Evolutionary conservation across 2,113 vertebrate genomes (phyloP).

Genomic region (Aegypius monachus): DNA sequence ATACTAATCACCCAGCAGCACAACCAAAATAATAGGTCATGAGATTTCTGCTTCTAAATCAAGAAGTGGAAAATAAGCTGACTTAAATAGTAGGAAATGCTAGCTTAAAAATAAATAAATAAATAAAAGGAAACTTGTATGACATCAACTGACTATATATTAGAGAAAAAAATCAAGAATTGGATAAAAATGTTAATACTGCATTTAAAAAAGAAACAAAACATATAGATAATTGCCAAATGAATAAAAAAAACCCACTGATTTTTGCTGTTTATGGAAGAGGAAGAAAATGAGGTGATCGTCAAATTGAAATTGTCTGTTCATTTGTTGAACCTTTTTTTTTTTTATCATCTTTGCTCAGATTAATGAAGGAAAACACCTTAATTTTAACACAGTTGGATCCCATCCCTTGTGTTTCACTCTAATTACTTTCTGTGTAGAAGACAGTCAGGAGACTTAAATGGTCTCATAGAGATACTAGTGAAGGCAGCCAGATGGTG

Average conservation of each 20-base stretch:
- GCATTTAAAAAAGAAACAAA: neutral
- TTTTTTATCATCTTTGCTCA: neutral
- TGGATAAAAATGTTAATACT: neutral
- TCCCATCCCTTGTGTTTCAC: neutral
- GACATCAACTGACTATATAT: neutral
- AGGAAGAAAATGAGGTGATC: neutral
- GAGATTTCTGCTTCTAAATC: neutral
- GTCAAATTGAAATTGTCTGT: neutral
- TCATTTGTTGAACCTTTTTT: neutral
- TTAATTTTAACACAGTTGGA: constrained; percentile 24
- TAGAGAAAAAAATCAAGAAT: neutral
- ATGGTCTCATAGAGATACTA: neutral
- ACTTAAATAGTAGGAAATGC: neutral
- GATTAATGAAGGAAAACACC: constrained; percentile 14
- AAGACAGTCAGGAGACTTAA: neutral
- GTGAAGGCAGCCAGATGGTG: constrained; percentile 23
- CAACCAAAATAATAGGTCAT: neutral
- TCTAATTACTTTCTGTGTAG: constrained; percentile 1
- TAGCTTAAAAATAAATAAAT: neutral
- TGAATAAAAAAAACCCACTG: neutral
- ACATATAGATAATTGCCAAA: neutral
- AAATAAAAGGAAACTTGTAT: neutral
- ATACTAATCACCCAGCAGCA: neutral
- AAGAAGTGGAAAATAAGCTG: neutral
- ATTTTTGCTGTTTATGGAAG: neutral